These are phyloP conservation scores for Medauroidea extradentata DNA, from an alignment of 1,140 invertebrate genomes.

Conservation along the genomic window DNA sequence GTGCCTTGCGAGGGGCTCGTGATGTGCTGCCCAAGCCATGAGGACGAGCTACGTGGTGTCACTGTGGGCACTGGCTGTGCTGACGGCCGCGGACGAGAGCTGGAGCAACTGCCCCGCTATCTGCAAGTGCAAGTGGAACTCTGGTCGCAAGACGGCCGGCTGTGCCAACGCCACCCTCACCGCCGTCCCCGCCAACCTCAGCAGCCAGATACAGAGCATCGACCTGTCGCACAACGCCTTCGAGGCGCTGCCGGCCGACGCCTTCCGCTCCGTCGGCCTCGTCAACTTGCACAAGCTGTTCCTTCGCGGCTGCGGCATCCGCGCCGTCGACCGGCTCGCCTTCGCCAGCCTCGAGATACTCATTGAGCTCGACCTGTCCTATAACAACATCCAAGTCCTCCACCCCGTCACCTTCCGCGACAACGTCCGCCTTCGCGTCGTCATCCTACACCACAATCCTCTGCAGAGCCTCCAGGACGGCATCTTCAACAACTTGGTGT, in stretches of 20 bases:
- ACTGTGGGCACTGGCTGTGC: neutral
- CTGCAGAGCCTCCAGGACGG: conserved; percentile 65
- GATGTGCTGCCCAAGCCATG: too few species aligned
- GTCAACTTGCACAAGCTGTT: conserved; percentile 77
- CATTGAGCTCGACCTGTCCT: conserved; percentile 79
- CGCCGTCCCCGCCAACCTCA: conserved; percentile 64
- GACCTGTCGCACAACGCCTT: conserved; percentile 71
- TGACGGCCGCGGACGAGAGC: neutral
- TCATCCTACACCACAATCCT: conserved; percentile 68
- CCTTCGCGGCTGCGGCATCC: conserved; percentile 65
- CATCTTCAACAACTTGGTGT: conserved; percentile 68
- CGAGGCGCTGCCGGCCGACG: conserved; percentile 56
- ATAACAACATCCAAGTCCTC: conserved; percentile 65
- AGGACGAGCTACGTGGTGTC: neutral
- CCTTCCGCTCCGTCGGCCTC: conserved; percentile 62
- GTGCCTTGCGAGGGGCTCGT: too few species aligned
- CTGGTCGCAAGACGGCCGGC: conserved; percentile 75
- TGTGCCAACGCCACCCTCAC: conserved; percentile 61
- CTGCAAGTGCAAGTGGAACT: conserved; percentile 74
- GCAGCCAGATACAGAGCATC: conserved; percentile 56
- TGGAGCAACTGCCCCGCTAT: conserved; percentile 43
- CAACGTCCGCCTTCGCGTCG: conserved; percentile 60
- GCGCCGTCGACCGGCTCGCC: conserved; percentile 62
- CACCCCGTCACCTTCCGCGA: conserved; percentile 66
- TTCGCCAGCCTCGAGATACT: conserved; percentile 71